phyloP scores from a whole-genome alignment of 2,888 invertebrate species.

The Asteroscopus sphinx region DNA sequence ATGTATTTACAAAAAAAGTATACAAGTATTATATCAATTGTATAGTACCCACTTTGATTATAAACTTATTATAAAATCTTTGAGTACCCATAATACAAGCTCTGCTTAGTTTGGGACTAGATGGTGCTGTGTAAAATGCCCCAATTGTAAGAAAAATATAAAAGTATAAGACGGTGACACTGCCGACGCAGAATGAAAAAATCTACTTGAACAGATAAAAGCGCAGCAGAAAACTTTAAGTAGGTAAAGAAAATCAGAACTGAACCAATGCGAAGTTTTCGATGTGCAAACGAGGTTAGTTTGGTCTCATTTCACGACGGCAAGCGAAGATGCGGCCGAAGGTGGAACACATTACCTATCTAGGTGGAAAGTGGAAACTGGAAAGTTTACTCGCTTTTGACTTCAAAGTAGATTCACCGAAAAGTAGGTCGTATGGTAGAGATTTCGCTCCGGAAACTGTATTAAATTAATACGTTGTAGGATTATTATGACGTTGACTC shows the following conservation, averaged over 20 bases:
- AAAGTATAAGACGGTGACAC: too few relatives aligned
- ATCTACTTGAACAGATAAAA: background rate
- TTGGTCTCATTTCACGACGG: constrained; percentile 37
- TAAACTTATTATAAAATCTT: too few relatives aligned
- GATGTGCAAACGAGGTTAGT: constrained; percentile 28
- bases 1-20: too few relatives aligned
- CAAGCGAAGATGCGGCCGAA: constrained; percentile 27
- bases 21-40: too few relatives aligned
- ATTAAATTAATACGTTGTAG: background rate
- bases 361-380: constrained; percentile 39
- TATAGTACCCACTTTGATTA: too few relatives aligned
- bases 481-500: background rate
- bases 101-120: too few relatives aligned
- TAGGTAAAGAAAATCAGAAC: constrained; percentile 8
- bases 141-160: too few relatives aligned
- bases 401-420: constrained; percentile 31
- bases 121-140: too few relatives aligned
- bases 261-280: constrained; percentile 13
- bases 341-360: constrained; percentile 43
- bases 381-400: constrained; percentile 41
- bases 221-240: background rate
- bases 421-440: constrained; percentile 24
- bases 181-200: too few relatives aligned
- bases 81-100: too few relatives aligned
- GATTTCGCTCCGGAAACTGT: constrained; percentile 6